Evolutionary conservation across 2,113 vertebrate species (phyloP).

Genomic region (Ptychochromis oligacanthus): DNA sequence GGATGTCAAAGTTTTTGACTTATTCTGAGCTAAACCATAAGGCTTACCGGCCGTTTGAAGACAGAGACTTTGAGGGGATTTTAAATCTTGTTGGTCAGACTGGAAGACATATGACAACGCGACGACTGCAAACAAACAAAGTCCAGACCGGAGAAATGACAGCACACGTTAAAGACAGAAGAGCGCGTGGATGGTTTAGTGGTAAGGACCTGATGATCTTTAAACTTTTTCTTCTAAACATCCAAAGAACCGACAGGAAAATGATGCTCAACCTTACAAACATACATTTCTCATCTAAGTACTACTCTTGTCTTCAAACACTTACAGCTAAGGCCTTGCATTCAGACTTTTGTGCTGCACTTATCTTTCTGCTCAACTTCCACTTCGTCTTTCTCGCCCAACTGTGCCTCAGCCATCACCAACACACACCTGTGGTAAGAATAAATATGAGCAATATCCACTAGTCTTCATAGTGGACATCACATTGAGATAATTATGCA

Average conservation of each 20-base stretch:
- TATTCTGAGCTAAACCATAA: conserved; percentile 55
- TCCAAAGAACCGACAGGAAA: background rate
- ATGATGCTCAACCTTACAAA: background rate
- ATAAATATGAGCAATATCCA: background rate
- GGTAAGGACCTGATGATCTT: background rate
- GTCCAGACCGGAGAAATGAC: conserved; percentile 44
- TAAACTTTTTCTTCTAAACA: background rate
- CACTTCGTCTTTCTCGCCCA: conserved; percentile 42
- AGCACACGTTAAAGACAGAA: conserved; percentile 23
- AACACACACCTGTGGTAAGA: conserved; percentile 4
- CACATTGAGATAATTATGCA: conserved; percentile 6
- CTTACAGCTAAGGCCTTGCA: conserved; percentile 37
- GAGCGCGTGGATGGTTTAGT: background rate
- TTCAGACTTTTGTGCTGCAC: conserved; percentile 38
- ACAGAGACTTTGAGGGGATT: conserved; percentile 35
- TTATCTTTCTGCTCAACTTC: conserved; percentile 57
- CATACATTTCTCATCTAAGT: background rate
- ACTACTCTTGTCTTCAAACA: background rate
- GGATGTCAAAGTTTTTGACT: conserved; percentile 32
- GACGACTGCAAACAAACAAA: conserved; percentile 46
- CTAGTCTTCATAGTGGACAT: background rate
- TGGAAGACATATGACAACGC: conserved; percentile 63
- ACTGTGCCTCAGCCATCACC: background rate
- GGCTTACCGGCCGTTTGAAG: conserved; percentile 58
- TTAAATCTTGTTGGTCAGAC: conserved; percentile 52